A percentile compares a stretch with the other conserved stretches of the same genome.
phyloP scores from a whole-genome alignment of 2,888 invertebrate genomes.

The Cryptocephalus primarius region DNA sequence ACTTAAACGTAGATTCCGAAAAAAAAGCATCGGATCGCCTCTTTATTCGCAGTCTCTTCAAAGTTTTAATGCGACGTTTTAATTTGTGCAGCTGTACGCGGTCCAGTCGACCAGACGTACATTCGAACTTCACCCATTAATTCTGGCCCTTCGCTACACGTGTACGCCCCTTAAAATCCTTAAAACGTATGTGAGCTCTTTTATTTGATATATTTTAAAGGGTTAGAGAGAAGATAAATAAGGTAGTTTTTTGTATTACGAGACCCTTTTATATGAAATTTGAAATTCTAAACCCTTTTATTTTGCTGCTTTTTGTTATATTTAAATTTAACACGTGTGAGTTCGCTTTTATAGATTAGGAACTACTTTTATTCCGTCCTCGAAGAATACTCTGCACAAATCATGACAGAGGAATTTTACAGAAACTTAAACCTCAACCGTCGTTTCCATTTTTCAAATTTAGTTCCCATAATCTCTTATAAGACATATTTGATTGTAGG shows the following conservation, averaged over 20 bases:
- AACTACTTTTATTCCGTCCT: background rate
- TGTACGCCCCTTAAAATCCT: slow-evolving; percentile 15
- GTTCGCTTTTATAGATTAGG: background rate
- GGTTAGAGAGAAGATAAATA: slow-evolving; percentile 24
- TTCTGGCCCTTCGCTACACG: slow-evolving; percentile 1
- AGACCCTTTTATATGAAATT: slow-evolving; percentile 17
- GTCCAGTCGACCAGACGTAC: slow-evolving; percentile 9
- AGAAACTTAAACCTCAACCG: too few species aligned
- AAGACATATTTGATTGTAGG: too few species aligned
- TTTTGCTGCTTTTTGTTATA: slow-evolving; percentile 28
- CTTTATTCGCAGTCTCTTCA: background rate
- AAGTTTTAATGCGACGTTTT: slow-evolving; percentile 7
- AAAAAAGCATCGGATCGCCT: too few species aligned
- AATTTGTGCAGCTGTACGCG: slow-evolving; percentile 5
- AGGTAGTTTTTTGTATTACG: slow-evolving; percentile 22
- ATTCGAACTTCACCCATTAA: slow-evolving; percentile 4
- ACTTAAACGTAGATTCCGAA: slow-evolving; percentile 7
- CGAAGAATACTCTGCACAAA: too few species aligned
- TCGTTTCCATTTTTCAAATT: too few species aligned
- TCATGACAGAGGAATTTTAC: too few species aligned
- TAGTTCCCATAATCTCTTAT: too few species aligned
- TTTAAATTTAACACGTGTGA: slow-evolving; percentile 26
- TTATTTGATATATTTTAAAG: slow-evolving; percentile 20
- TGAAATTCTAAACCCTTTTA: slow-evolving; percentile 32
- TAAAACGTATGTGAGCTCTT: slow-evolving; percentile 18